Evolutionary conservation across 2,888 invertebrate species (phyloP).

Genomic region (Ecdyonurus torrentis): DNA sequence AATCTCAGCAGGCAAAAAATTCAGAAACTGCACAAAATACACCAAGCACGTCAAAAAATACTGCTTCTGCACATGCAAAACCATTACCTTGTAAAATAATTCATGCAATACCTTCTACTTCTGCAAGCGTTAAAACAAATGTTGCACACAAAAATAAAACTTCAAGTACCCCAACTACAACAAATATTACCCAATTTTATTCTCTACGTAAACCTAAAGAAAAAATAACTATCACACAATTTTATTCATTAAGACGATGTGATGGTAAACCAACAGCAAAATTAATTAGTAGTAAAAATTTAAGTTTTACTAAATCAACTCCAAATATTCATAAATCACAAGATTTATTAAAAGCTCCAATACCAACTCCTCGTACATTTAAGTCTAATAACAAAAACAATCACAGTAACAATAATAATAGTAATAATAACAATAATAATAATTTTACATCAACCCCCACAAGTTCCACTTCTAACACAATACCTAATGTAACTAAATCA

Average conservation of each 20-base stretch:
- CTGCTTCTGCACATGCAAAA: not conserved
- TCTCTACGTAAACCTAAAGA: not conserved
- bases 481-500: slow-evolving; percentile 19
- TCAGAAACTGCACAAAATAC: not conserved
- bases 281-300: not conserved
- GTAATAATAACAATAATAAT: not conserved
- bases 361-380: not conserved
- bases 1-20: not conserved
- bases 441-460: slow-evolving; percentile 14
- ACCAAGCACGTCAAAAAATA: not conserved
- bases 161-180: not conserved
- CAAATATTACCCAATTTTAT: not conserved
- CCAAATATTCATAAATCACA: not conserved
- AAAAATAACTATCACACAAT: not conserved
- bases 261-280: not conserved
- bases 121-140: not conserved
- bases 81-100: too few relatives aligned
- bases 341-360: slow-evolving; percentile 2
- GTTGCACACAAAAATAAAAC: too few relatives aligned
- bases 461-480: slow-evolving; percentile 13
- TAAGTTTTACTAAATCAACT: not conserved
- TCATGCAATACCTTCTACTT: too few relatives aligned
- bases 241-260: not conserved
- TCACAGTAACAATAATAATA: too few relatives aligned
- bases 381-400: too few relatives aligned